Evolutionary conservation across 2,888 invertebrate species (phyloP), one percentile per base, ranked within the genome.

Genomic region (Hyposoter dolosus): DNA sequence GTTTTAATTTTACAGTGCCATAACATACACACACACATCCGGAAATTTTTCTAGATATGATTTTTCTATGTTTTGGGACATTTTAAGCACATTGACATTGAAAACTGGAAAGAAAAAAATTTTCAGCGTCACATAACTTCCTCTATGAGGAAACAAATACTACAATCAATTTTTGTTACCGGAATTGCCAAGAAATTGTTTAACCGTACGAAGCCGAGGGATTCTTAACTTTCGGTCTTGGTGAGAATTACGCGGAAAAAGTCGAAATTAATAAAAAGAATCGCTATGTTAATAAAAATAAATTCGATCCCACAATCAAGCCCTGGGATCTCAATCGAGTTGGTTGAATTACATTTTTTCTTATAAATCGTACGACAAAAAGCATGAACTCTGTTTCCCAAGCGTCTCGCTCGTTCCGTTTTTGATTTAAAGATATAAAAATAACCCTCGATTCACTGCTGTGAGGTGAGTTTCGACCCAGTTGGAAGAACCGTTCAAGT

Each of bases 391-490:
- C 17, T 23, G 72, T 3, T 50, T 50, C n/a, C 47, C 17, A 50
- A 50, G 6, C n/a, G 47, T 50, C 47, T 17, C 17, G n/a, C 17
- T 50, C 47, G 47, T 50, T 50, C n/a, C 17, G n/a, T 17, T 50
- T 50, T 50, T 50, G 4, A 17, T 50, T 50, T 50, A 66, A 32
- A 50, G 40, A 71, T 82, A 86, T 86, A 82, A 86, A 86, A 86
- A 86, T 86, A 86, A 86, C 81, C 69, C 66, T 66, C 72, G 71
- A 83, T 68, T 77, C 47, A 50, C 75, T 40, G 32, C 43, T 56
- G 68, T 75, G 74, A 71, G 66, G 80, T 72, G 83, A 40, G 75
- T 82, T 72, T 60, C 83, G 90, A 90, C 90, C 89, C 85, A 90
- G 86, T 90, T 90, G 28, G 45, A 76, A 35, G 85, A 87, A 76